phyloP scores from a whole-genome alignment of 2,888 invertebrate species.

The Dinocampus coccinellae region DNA sequence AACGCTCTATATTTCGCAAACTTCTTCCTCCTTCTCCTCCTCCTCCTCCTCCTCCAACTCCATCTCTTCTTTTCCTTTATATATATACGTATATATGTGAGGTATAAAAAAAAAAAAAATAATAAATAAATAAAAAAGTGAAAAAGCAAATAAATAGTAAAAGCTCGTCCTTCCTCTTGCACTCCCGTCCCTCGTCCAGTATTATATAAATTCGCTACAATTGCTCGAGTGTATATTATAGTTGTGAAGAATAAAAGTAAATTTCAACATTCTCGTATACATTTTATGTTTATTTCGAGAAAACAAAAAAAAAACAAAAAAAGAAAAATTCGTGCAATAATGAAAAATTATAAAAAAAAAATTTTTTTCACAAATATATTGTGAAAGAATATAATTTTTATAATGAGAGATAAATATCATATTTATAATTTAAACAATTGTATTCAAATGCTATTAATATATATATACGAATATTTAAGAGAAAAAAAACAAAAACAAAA shows the following conservation, averaged over 20 bases:
- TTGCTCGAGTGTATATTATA: not conserved
- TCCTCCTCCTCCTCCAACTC: constrained; percentile 22
- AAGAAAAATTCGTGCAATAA: too few relatives aligned
- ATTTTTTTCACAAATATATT: not conserved
- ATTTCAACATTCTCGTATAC: not conserved
- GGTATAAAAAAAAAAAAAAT: too few relatives aligned
- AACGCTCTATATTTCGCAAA: constrained; percentile 42
- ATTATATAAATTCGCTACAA: not conserved
- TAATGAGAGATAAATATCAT: not conserved
- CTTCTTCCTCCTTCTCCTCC: constrained; percentile 38
- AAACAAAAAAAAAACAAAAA: too few relatives aligned
- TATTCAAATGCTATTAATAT: not conserved
- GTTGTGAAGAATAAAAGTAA: not conserved
- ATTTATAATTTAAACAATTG: not conserved
- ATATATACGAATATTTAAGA: not conserved
- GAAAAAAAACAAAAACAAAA: constrained; percentile 20
- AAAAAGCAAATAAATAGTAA: not conserved
- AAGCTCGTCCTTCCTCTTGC: too few relatives aligned
- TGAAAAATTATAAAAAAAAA: too few relatives aligned
- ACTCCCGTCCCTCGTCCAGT: too few relatives aligned
- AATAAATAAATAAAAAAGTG: not conserved
- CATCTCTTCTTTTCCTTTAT: not conserved
- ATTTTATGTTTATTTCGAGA: too few relatives aligned
- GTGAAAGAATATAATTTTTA: too few relatives aligned
- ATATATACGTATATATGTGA: not conserved